These are phyloP conservation scores for Anarsia innoxiella DNA, from an alignment of 2,888 invertebrate species.

Conservation along the genomic window DNA sequence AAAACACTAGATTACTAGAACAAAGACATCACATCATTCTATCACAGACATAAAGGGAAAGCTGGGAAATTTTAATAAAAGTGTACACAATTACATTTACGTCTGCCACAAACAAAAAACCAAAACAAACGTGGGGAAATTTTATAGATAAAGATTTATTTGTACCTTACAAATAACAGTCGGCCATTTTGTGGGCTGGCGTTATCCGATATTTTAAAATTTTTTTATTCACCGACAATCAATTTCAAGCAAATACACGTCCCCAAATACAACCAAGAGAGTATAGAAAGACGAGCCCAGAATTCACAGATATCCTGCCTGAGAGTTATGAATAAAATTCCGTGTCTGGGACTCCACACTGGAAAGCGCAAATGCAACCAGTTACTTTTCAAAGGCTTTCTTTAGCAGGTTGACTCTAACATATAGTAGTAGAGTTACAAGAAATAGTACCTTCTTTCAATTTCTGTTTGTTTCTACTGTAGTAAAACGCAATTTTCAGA, in stretches of 20 bases:
- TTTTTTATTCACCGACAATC: slow-evolving; percentile 46
- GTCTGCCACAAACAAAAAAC: slow-evolving; percentile 19
- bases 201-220: slow-evolving; percentile 64
- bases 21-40: slow-evolving; percentile 44
- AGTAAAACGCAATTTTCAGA: slow-evolving; percentile 27
- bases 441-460: slow-evolving; percentile 37
- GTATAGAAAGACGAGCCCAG: slow-evolving; percentile 34
- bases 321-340: slow-evolving; percentile 32
- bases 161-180: slow-evolving; percentile 73
- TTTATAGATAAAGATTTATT: slow-evolving; percentile 48
- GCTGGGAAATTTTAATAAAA: too few species aligned
- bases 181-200: slow-evolving; percentile 75
- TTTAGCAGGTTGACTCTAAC: slow-evolving; percentile 17
- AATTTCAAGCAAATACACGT: slow-evolving; percentile 34
- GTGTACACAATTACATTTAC: too few species aligned
- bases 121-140: slow-evolving; percentile 27
- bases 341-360: slow-evolving; percentile 46
- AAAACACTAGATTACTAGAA: slow-evolving; percentile 34
- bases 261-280: slow-evolving; percentile 30
- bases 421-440: too few species aligned
- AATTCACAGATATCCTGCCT: slow-evolving; percentile 33
- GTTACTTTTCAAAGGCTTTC: slow-evolving; percentile 41
- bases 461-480: too few species aligned
- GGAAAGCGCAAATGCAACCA: slow-evolving; percentile 56
- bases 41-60: too few species aligned